Evolutionary conservation across 2,113 vertebrate species (phyloP).

Genomic region (Psettodes erumei): DNA sequence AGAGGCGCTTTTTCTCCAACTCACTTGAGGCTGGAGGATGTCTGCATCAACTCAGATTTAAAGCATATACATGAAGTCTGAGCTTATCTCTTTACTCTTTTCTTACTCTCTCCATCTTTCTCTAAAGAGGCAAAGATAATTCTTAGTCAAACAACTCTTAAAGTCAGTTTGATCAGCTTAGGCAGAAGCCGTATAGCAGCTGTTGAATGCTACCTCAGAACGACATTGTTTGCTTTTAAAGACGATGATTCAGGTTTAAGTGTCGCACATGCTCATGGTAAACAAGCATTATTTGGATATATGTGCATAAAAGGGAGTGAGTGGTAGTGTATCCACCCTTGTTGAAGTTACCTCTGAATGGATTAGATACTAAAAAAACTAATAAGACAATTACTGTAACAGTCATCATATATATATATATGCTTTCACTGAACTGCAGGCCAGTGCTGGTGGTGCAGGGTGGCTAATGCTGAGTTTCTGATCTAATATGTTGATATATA

Average conservation of each 20-base stretch:
- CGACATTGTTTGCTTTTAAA: not conserved
- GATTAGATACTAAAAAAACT: not conserved
- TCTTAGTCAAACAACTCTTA: constrained; percentile 24
- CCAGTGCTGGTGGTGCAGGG: not conserved
- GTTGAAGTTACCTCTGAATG: constrained; percentile 1
- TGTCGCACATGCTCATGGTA: not conserved
- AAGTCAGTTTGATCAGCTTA: constrained; percentile 3
- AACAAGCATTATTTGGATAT: too few relatives aligned
- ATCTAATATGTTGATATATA: too few relatives aligned
- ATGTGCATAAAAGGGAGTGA: not conserved
- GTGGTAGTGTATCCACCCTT: constrained; percentile 4
- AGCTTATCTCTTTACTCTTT: constrained; percentile 23
- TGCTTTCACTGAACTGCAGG: not conserved
- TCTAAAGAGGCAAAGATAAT: constrained; percentile 7
- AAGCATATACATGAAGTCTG: not conserved
- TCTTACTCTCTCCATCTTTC: constrained; percentile 9
- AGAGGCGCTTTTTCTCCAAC: not conserved
- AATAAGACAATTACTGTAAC: not conserved
- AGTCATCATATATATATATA: not conserved
- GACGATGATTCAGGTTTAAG: not conserved
- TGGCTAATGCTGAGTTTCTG: too few relatives aligned
- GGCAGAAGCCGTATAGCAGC: not conserved
- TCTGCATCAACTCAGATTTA: not conserved
- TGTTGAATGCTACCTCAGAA: not conserved
- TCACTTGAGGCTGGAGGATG: not conserved